Percentiles rank a stretch among this genome's conserved stretches.
phyloP scores from a whole-genome alignment of 2,113 vertebrate genomes.

The Sylvia atricapilla region DNA sequence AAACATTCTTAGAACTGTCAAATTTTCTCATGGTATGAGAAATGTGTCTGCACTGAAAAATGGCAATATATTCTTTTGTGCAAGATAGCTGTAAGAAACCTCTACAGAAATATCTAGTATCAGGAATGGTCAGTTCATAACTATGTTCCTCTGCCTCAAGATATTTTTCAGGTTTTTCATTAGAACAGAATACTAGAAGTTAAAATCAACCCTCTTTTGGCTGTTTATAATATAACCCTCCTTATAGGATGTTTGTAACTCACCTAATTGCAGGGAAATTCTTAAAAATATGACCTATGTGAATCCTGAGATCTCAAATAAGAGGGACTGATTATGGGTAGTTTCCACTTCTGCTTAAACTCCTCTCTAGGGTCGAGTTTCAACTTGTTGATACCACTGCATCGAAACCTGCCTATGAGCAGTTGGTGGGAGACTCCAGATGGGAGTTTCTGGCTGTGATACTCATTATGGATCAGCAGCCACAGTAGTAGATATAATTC shows the following conservation, averaged over 20 bases:
- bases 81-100: neutral
- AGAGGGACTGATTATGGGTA: neutral
- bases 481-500: conserved; percentile 19
- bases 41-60: neutral
- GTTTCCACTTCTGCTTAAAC: neutral
- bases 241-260: neutral
- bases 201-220: neutral
- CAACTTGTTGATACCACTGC: neutral
- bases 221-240: neutral
- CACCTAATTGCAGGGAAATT: neutral
- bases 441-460: conserved; percentile 35
- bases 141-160: neutral
- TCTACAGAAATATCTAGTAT: neutral
- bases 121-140: neutral
- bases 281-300: neutral
- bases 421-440: conserved; percentile 35
- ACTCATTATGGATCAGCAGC: conserved; percentile 29
- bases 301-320: neutral
- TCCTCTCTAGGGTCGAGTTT: neutral
- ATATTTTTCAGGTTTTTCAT: neutral
- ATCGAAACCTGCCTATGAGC: neutral
- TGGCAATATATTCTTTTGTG: neutral
- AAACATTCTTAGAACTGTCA: conserved; percentile 8
- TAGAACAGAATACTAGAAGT: neutral
- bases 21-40: neutral